Evolutionary conservation across 2,888 invertebrate species (phyloP).

Genomic region (Sinhomidia bicolor): DNA sequence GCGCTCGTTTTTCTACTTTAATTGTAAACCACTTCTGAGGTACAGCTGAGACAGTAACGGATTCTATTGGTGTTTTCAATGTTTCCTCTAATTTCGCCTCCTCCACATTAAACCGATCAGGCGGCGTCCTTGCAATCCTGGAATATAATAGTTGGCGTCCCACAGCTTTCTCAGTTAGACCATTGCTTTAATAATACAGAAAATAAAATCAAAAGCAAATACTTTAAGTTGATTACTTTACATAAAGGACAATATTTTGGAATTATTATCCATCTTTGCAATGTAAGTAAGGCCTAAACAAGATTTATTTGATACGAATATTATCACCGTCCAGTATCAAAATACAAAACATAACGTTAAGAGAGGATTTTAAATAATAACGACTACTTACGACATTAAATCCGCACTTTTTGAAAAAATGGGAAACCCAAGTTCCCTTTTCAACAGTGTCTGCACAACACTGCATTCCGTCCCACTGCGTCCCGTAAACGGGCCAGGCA

Average conservation of each 20-base stretch:
- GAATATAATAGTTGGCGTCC: neutral
- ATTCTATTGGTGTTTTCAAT: too few species aligned
- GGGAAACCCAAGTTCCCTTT: conserved; percentile 21
- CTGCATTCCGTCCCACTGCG: too few species aligned
- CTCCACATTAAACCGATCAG: too few species aligned
- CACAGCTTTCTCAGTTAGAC: neutral
- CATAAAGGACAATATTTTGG: neutral
- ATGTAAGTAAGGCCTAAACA: too few species aligned
- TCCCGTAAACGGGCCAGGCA: too few species aligned
- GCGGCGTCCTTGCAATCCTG: neutral
- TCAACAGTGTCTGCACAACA: neutral
- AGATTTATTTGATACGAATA: too few species aligned
- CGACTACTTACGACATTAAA: conserved; percentile 5
- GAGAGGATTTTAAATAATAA: too few species aligned
- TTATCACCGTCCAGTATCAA: neutral
- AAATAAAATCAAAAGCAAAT: neutral
- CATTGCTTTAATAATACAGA: neutral
- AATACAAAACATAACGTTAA: too few species aligned
- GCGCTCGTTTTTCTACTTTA: neutral
- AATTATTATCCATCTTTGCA: too few species aligned
- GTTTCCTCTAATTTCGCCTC: neutral
- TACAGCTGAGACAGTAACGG: too few species aligned
- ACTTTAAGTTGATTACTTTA: neutral
- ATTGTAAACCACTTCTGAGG: neutral
- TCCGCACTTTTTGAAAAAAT: conserved; percentile 1